Conservation (phyloP, 2,797 vertebrate species). For the Mallotus villosus region DNA sequence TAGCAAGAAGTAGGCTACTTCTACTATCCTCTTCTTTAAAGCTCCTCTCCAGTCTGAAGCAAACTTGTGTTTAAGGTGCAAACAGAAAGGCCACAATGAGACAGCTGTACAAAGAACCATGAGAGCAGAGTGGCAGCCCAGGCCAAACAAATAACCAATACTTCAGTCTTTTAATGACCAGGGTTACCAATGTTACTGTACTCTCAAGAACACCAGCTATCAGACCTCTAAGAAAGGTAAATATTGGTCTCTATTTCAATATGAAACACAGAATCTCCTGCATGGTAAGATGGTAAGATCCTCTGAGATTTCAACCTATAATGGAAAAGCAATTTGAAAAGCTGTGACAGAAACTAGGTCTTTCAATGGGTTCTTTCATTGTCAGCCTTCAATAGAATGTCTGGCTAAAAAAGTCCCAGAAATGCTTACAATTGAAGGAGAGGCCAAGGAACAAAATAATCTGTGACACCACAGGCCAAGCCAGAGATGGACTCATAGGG, state of each 20-base stretch:
- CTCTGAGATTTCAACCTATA: neutral
- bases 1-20: slow-evolving; percentile 11
- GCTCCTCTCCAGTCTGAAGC: neutral
- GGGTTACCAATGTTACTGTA: slow-evolving; percentile 13
- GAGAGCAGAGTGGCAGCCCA: slow-evolving; percentile 15
- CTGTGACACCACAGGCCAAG: neutral
- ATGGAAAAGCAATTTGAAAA: slow-evolving; percentile 3
- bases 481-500: neutral
- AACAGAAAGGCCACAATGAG: slow-evolving; percentile 20
- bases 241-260: slow-evolving; percentile 4
- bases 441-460: neutral
- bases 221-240: neutral
- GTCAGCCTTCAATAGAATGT: neutral
- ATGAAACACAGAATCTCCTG: neutral
- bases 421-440: neutral
- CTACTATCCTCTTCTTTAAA: neutral
- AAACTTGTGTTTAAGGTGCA: slow-evolving; percentile 26
- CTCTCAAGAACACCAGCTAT: neutral
- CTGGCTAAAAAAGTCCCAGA: neutral
- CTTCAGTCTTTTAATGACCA: slow-evolving; percentile 41
- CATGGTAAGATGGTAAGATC: neutral
- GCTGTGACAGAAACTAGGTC: neutral
- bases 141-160: slow-evolving; percentile 22
- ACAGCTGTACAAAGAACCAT: slow-evolving; percentile 39
- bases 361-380: neutral